Evolutionary conservation across 2,113 vertebrate genomes (phyloP), one percentile per base, ranked within the genome.

Genomic region (Otocyon megalotis): DNA sequence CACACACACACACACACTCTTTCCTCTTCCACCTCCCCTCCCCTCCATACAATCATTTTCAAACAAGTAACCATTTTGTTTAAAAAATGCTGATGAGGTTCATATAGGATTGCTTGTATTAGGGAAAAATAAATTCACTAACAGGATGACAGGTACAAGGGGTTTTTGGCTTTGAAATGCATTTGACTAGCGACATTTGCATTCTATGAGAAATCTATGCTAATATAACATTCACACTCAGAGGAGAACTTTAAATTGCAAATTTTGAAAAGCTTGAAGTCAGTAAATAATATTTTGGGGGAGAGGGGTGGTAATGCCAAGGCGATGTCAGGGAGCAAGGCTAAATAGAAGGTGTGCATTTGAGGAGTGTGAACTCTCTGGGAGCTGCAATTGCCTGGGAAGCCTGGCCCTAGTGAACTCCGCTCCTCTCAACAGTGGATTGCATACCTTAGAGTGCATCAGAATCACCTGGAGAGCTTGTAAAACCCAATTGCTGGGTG

Each of bases 191-290:
- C 1, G 9, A 94, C 83, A 98, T 98, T 93, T 97, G 94, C 96
- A 98, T 97, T 98, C 90, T 63, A 19, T 84, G 88, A 97, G 97
- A 97, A 88, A 54, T 84, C 93, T 96, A 97, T 97, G 96, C 97
- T 96, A 96, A 98, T 97, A 82, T 80, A 97, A 77, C 72, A 97
- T 97, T 97, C 96, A 96, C 81, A 95, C 90, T 93, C 88, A 56
- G 35, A 82, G 90, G 56, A 93, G 69, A 96, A 85, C 95, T 97
- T 98, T 98, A 97, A 98, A 97, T 97, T 97, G 97, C 96, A 98
- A 97, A 97, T 97, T 97, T 86, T 85, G 93, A 93, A 89, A 96
- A 77, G 81, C 93, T 92, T 50, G 88, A 96, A 98, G 81, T 96
- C 90, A 84, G 95, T 97, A 94, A 93, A 96, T 94, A 96, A 83